phyloP scores from a whole-genome alignment of 2,113 vertebrate species.

The Pica pica region DNA sequence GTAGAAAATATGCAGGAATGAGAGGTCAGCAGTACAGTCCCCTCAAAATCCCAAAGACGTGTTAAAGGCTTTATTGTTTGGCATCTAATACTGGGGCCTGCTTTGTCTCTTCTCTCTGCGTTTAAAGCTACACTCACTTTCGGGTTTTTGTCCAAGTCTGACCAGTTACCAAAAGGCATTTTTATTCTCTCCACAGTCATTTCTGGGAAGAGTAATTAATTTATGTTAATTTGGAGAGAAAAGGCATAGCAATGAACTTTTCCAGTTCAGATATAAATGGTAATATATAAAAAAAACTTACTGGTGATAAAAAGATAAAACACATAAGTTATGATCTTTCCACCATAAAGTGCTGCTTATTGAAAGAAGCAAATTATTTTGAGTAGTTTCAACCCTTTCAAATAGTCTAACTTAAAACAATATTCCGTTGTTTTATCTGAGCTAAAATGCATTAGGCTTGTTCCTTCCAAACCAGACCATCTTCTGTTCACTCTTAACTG shows the following conservation, averaged over 20 bases:
- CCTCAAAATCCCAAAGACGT: neutral
- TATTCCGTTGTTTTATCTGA: neutral
- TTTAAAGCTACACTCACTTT: conserved; percentile 24
- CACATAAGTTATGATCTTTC: neutral
- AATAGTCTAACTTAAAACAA: neutral
- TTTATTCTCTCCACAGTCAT: conserved; percentile 1
- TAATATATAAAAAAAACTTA: neutral
- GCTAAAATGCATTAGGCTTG: neutral
- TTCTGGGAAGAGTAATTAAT: conserved; percentile 33
- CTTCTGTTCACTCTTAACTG: neutral
- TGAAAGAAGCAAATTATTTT: conserved; percentile 16
- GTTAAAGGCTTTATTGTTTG: conserved; percentile 50
- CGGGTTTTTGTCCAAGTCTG: neutral
- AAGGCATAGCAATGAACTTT: conserved; percentile 1
- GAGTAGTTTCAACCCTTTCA: neutral
- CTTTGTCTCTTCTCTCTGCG: conserved; percentile 10
- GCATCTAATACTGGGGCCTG: neutral
- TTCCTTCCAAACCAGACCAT: neutral
- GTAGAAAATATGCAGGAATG: conserved; percentile 53
- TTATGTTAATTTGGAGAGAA: conserved; percentile 33
- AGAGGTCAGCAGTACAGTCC: conserved; percentile 48
- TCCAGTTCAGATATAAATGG: conserved; percentile 16
- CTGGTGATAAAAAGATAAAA: conserved; percentile 7
- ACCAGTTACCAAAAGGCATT: conserved; percentile 36
- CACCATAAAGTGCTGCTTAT: neutral